Conservation (phyloP, 1,140 invertebrate species). For the Nephila pilipes region DNA sequence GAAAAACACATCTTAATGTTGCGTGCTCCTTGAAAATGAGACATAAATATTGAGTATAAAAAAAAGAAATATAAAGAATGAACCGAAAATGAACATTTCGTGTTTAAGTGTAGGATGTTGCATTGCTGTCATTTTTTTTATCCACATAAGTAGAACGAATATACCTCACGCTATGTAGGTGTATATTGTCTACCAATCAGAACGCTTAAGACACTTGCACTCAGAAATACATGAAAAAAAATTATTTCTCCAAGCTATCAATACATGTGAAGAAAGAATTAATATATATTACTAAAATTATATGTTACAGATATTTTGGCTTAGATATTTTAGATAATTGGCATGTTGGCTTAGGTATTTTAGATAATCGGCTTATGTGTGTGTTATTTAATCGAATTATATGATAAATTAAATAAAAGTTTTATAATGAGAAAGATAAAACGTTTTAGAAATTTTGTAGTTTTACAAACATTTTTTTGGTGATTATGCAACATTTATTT, state of each 20-base stretch:
- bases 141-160: not conserved
- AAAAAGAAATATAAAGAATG: not conserved
- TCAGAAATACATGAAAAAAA: not conserved
- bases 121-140: constrained; percentile 23
- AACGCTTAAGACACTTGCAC: not conserved
- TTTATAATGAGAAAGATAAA: too few species aligned
- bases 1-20: not conserved
- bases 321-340: too few species aligned
- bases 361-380: too few species aligned
- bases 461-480: too few species aligned
- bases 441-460: too few species aligned
- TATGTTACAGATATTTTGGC: too few species aligned
- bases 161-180: not conserved
- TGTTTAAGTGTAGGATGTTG: not conserved
- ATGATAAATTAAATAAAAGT: too few species aligned
- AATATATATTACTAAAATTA: too few species aligned
- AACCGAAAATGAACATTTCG: constrained; percentile 16
- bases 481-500: too few species aligned
- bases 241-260: not conserved
- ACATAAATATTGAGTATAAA: constrained; percentile 9
- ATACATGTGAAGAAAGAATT: too few species aligned
- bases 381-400: too few species aligned
- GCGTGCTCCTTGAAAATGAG: constrained; percentile 5
- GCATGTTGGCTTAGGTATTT: too few species aligned
- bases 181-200: not conserved